A percentile compares a stretch with the other conserved stretches of the same genome.
phyloP scores from a whole-genome alignment of 2,113 vertebrate species.

The Perca fluviatilis region DNA sequence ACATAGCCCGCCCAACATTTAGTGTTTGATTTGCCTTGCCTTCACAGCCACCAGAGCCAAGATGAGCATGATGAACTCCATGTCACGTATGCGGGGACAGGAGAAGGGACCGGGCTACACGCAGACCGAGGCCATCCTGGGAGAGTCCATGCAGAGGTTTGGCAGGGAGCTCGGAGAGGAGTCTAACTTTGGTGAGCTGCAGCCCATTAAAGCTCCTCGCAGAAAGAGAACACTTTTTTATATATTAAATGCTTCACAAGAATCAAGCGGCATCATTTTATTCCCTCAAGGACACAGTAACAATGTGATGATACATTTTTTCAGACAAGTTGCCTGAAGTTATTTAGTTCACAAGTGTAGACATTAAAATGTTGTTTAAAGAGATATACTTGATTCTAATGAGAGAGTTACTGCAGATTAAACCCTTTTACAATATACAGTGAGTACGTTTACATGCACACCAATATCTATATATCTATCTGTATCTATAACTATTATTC shows the following conservation, averaged over 20 bases:
- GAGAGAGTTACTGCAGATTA: not conserved
- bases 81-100: conserved; percentile 99
- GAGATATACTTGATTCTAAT: not conserved
- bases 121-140: conserved; percentile 93
- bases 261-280: conserved; percentile 27
- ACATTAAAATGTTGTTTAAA: conserved; percentile 10
- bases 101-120: conserved; percentile 97
- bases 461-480: no score
- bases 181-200: conserved; percentile 94
- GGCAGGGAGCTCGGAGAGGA: conserved; percentile 96
- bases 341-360: conserved; percentile 24
- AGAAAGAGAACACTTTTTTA: not conserved
- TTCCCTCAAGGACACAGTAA: conserved; percentile 16
- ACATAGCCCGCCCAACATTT: no score
- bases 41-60: conserved; percentile 95
- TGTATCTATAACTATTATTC: no score
- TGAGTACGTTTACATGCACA: no score
- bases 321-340: conserved; percentile 15
- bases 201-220: not conserved
- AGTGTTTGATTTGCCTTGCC: conserved; percentile 12
- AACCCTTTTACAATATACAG: not conserved
- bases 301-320: conserved; percentile 54
- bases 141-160: conserved; percentile 96
- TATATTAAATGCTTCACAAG: conserved; percentile 9
- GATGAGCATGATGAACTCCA: conserved; percentile 99